Evolutionary conservation across 2,888 invertebrate species (phyloP), one percentile per base, ranked within the genome.

Genomic region (Ormia ochracea): DNA sequence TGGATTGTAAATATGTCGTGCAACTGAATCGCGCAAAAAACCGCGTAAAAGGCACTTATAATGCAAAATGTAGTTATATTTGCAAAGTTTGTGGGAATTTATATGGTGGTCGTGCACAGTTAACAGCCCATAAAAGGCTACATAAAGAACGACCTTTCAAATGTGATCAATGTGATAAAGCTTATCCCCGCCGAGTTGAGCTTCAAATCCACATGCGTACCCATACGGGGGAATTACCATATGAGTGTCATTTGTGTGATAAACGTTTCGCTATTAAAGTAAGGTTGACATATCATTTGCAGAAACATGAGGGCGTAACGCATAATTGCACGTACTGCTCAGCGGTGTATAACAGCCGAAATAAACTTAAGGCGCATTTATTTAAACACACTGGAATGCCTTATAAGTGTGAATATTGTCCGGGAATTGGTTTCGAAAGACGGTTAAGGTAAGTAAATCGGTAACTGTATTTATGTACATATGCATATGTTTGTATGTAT

Each of bases 341-440:
- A 4, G 82, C 70, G 14, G 82, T 83, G 9, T 85, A 83, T 48
- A 82, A 83, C 43, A 83, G 83, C 63, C 83, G 82, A 10, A 81
- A 80, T 19, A 83, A 82, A 43, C 58, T 85, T 23, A 82, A 84
- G 19, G 75, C 83, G 50, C 85, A 85, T 73, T 73, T 84, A 54
- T 85, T 84, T 41, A 83, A 82, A 45, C 85, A 85, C 52, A 84
- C 82, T n/a, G 85, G 85, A 0, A 84, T 84, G 84, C 85, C 85
- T 4, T 84, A 84, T 72, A 82, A 82, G 28, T 83, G 83, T 52
- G 82, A 82, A 66, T 45, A 81, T 33, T 83, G 83, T 54, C 80
- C 83, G 1, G 79, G 78, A 36, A 36, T 82, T 5, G 82, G 81
- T 12, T 83, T 83, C 66, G 76, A 82, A 2, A 78, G 83, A 1